Evolutionary conservation across 1,140 invertebrate species (phyloP).

Genomic region (Drosophila orena): DNA sequence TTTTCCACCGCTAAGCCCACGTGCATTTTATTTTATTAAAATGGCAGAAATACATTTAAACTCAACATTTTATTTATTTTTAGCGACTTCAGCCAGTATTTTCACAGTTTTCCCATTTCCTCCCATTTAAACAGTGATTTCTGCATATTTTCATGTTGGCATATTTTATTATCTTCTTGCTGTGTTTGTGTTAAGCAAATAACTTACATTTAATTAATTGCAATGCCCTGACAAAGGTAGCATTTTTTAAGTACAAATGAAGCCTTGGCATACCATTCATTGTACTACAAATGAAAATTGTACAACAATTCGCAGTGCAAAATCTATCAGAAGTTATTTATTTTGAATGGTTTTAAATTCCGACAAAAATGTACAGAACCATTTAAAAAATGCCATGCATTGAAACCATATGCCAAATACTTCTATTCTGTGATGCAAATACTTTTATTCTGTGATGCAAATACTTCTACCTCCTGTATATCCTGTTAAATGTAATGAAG

Average conservation of each 20-base stretch:
- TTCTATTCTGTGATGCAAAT: background rate
- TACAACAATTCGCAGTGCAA: background rate
- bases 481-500: too few relatives aligned
- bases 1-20: constrained; percentile 62
- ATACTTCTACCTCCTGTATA: background rate
- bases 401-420: too few relatives aligned
- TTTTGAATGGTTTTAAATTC: too few relatives aligned
- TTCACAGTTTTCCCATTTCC: constrained; percentile 5
- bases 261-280: background rate
- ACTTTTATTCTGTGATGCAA: background rate
- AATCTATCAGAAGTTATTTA: too few relatives aligned
- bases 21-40: constrained; percentile 82
- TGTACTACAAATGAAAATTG: background rate
- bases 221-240: constrained; percentile 4
- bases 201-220: constrained; percentile 59
- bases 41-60: constrained; percentile 79
- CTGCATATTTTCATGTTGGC: constrained; percentile 24
- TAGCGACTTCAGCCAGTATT: constrained; percentile 7
- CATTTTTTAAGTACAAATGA: constrained; percentile 17
- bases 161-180: constrained; percentile 20
- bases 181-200: constrained; percentile 31
- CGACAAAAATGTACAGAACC: too few relatives aligned
- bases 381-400: too few relatives aligned
- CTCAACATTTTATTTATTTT: constrained; percentile 56
- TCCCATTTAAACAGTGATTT: constrained; percentile 39